Base-by-base conservation (phyloP, 1,140 invertebrate species). In the Rhynchophorus ferrugineus region DNA sequence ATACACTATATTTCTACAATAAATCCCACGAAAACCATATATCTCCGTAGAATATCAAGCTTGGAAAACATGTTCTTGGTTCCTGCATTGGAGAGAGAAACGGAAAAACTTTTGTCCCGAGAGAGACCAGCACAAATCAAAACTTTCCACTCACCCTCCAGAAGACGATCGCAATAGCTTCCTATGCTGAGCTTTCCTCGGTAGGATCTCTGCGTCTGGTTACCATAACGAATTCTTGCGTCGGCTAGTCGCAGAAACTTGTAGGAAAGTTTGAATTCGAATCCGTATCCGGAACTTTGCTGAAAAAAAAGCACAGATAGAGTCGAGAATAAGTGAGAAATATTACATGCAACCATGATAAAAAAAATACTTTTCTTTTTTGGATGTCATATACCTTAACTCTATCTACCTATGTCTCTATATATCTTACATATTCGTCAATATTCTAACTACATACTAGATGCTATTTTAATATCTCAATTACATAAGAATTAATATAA, bases 241-340 rank as follows among this genome's bases (percentile, higher is more conserved):
- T 87, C 84, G 58, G 78, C 80, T 59, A 78, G 75, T 62, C 78
- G 78, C 62, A 90, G 71, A 71, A 87, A 88, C 73, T 87, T 87
- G 76, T 87, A 88, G 24, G 84, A 83, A 62, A 89, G 70, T 69
- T 86, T 84, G 73, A 89, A 87, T 74, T 87, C 84, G 73, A 87
- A 89, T 71, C 82, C 86, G 73, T 84, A 85, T 59, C 80, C 83
- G 53, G 83, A 82, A 62, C 80, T 81, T 81, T 85, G 58, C 64
- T 62, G 56, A 55, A 63, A 61, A 49, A 39, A 11, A 54, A 42
- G 45, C 11, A 29, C 11, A 29, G 11, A 29, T 29, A 29, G 5
- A n/a, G n/a, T n/a, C n/a, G n/a, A n/a, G n/a, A n/a, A n/a, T n/a
- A n/a, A n/a, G n/a, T n/a, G n/a, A n/a, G n/a, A n/a, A n/a, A n/a